Base-by-base conservation (phyloP, 1,140 invertebrate species). In the Anoplolepis gracilipes region DNA sequence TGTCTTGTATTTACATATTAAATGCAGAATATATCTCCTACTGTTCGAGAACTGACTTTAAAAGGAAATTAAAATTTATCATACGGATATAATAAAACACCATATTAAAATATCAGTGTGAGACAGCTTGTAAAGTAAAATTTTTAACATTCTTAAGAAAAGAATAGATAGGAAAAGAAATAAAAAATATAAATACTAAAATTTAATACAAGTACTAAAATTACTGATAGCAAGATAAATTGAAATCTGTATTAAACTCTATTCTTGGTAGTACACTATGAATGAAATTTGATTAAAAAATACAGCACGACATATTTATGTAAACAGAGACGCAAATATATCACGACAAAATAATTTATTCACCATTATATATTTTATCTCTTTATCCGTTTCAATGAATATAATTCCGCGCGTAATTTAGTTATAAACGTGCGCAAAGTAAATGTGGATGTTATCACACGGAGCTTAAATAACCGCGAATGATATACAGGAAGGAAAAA, bases 401-500 rank as follows among this genome's bases (percentile, higher is more conserved):
- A 76, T 77, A 76, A 76, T 59, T 36, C 39, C 57, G 19, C 33
- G 16, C 64, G 77, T 69, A 79, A 79, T 79, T 79, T 49, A 59
- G 62, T 70, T 70, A 69, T 55, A 33, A 33, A 62, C 25, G 59
- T 46, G 33, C 64, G 33, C 77, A 64, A 30, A 69, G 67, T 72
- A 42, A n/a, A 46, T 64, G 59, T 59, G 75, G 28, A 64, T 30
- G 75, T 77, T 77, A 77, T 77, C 75, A 77, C 59, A 28, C 30
- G 75, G 75, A 39, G 67, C 25, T 82, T 72, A 82, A 82, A 82
- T 73, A 82, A 82, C 78, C 78, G 53, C 78, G 78, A 59, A 82
- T 82, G 78, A 82, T 82, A 73, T 72, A 73, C 33, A 55, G 62
- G 39, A 84, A 78, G 55, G 72, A 86, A 84, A 84, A 89, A 86